phyloP scores from a whole-genome alignment of 1,140 invertebrate species.

The Calosoma granatense region DNA sequence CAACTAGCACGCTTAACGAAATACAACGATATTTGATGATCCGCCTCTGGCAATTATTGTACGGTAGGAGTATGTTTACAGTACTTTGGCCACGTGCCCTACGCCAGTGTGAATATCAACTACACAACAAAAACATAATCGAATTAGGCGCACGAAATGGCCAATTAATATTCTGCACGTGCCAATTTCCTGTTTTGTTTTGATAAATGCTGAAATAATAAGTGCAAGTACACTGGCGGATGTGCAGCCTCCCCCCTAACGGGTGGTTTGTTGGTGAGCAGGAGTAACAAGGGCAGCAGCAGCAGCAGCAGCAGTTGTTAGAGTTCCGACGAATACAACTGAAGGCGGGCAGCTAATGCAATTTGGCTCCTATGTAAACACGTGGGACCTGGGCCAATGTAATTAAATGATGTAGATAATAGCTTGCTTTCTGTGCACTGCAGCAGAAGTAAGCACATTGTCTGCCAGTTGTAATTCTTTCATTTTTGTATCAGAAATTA shows the following conservation, averaged over 20 bases:
- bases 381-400: slow-evolving; percentile 5
- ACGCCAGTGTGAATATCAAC: no score
- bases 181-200: slow-evolving; percentile 6
- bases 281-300: background rate
- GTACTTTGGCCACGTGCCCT: no score
- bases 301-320: background rate
- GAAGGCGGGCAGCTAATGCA: background rate
- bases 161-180: slow-evolving; percentile 8
- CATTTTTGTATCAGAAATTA: background rate
- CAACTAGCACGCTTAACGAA: no score
- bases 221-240: background rate
- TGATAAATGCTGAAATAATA: slow-evolving; percentile 7
- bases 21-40: no score
- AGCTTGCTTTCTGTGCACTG: background rate
- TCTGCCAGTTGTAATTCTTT: background rate
- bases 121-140: slow-evolving; percentile 8
- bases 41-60: no score
- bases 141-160: background rate
- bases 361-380: slow-evolving; percentile 6
- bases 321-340: background rate
- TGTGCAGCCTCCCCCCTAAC: background rate
- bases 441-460: background rate
- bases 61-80: no score
- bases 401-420: slow-evolving; percentile 8
- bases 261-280: no score